phyloP scores from a whole-genome alignment of 2,797 vertebrate species.

The Poeciliopsis infans region DNA sequence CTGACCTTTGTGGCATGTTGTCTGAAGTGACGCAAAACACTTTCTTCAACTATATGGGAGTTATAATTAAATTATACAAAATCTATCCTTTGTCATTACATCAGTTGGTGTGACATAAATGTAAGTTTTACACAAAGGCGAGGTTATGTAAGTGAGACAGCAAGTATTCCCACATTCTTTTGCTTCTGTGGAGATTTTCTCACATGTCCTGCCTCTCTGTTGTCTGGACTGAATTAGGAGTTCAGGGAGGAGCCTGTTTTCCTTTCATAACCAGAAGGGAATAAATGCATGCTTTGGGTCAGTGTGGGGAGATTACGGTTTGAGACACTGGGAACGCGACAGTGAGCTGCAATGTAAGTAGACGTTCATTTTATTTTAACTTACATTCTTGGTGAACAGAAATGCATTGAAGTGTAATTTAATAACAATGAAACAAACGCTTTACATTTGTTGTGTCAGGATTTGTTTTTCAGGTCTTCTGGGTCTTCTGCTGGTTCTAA shows the following conservation, averaged over 20 bases:
- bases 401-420: background rate
- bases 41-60: background rate
- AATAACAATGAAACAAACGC: background rate
- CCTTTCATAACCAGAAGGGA: constrained; percentile 53
- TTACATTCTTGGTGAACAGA: background rate
- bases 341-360: constrained; percentile 65
- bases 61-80: background rate
- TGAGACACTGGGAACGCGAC: background rate
- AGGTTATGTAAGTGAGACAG: constrained; percentile 2
- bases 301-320: constrained; percentile 3
- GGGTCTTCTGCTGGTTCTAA: constrained; percentile 67
- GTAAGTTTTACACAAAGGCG: background rate
- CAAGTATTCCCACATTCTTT: background rate
- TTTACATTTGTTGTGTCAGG: constrained; percentile 60
- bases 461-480: constrained; percentile 63
- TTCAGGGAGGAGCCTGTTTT: constrained; percentile 59
- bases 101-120: background rate
- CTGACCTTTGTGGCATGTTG: background rate
- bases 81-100: background rate
- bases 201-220: constrained; percentile 19
- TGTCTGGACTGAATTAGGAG: constrained; percentile 29
- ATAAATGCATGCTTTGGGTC: constrained; percentile 52
- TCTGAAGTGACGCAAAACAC: background rate
- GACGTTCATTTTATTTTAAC: background rate
- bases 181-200: constrained; percentile 12